Evolutionary conservation across 2,113 vertebrate genomes (phyloP).

Genomic region (Natator depressus): DNA sequence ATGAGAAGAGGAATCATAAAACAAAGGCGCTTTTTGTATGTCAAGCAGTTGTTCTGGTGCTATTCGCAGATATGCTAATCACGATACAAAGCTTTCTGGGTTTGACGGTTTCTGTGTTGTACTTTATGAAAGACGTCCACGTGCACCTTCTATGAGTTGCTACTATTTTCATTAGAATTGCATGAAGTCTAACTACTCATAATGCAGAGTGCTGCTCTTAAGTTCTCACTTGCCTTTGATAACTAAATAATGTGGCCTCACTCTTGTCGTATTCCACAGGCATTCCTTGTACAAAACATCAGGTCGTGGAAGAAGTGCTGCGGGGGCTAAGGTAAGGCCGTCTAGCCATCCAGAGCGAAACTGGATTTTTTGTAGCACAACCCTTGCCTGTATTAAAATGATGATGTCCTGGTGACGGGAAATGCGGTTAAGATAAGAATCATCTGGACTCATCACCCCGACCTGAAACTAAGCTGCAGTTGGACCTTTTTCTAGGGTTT

Average conservation of each 20-base stretch:
- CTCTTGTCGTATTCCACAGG: background rate
- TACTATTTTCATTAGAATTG: fast-evolving
- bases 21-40: fast-evolving
- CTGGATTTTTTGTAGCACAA: background rate
- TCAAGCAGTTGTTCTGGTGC: background rate
- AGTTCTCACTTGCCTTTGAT: background rate
- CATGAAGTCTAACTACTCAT: background rate
- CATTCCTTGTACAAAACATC: fast-evolving
- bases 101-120: background rate
- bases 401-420: background rate
- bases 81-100: fast-evolving
- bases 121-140: background rate
- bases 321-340: fast-evolving
- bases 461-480: background rate
- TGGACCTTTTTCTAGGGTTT: fast-evolving
- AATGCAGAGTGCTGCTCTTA: background rate
- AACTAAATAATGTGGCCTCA: fast-evolving
- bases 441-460: background rate
- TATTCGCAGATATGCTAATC: background rate
- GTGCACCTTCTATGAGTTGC: fast-evolving
- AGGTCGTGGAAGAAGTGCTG: background rate
- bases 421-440: background rate
- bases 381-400: background rate
- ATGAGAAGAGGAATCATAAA: background rate
- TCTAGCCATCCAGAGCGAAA: background rate